These are phyloP conservation scores for Anomalospiza imberbis DNA, from an alignment of 2,797 vertebrate species.

Conservation along the genomic window DNA sequence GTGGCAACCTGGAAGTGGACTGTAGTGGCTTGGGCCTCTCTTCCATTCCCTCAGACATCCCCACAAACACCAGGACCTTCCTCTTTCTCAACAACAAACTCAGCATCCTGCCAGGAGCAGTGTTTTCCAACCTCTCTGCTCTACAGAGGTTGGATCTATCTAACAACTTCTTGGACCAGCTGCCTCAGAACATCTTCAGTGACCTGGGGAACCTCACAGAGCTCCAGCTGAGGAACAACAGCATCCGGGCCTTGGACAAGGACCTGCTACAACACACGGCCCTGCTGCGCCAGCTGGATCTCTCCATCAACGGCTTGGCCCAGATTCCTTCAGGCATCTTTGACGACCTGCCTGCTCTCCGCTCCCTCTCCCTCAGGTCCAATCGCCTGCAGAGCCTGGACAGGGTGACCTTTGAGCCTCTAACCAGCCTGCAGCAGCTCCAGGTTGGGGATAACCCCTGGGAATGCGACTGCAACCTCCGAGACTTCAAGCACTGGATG, in stretches of 20 bases:
- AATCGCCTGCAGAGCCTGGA: constrained; percentile 93
- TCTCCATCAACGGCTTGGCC: constrained; percentile 92
- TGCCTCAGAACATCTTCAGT: constrained; percentile 86
- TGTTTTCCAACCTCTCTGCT: constrained; percentile 89
- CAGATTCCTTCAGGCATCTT: constrained; percentile 87
- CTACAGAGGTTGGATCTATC: constrained; percentile 94
- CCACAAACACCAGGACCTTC: constrained; percentile 85
- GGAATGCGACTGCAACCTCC: constrained; percentile 97
- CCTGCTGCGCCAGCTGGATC: constrained; percentile 86
- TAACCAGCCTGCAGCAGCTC: constrained; percentile 88
- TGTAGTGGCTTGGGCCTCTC: constrained; percentile 89
- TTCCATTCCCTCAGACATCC: constrained; percentile 85
- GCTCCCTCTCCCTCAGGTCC: constrained; percentile 89
- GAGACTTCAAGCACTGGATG: constrained; percentile 99
- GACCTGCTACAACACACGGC: constrained; percentile 84
- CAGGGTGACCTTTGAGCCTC: constrained; percentile 92
- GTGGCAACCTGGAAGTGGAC: constrained; percentile 85
- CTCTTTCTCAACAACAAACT: constrained; percentile 95
- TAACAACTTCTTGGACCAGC: constrained; percentile 96
- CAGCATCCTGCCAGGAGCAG: constrained; percentile 80
- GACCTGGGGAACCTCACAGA: constrained; percentile 90
- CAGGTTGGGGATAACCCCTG: constrained; percentile 95
- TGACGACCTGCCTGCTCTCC: constrained; percentile 86
- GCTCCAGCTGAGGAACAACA: constrained; percentile 94
- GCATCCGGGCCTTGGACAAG: constrained; percentile 88